Percentiles rank a stretch among this genome's conserved stretches.
Evolutionary conservation across 2,113 vertebrate species (phyloP).

Genomic region (Callipepla californica): DNA sequence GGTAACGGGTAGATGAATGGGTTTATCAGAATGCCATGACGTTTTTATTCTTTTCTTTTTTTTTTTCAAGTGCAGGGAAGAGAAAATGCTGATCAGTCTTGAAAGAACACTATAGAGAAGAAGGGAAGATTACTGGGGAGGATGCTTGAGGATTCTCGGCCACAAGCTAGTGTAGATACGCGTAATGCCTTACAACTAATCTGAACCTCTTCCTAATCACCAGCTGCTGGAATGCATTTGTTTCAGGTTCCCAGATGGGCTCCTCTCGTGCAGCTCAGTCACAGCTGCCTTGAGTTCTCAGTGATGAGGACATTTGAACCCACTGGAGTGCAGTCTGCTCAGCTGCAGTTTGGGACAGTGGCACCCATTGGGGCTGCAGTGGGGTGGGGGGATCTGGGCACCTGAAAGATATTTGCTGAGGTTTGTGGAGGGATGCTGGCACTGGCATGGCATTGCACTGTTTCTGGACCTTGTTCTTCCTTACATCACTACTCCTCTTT

Average conservation of each 20-base stretch:
- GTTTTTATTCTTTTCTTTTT: rapidly evolving
- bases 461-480: not conserved
- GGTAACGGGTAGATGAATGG: not conserved
- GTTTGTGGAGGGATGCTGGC: not conserved
- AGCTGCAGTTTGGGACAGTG: not conserved
- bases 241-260: not conserved
- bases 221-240: not conserved
- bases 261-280: not conserved
- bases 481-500: rapidly evolving
- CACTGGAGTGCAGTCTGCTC: not conserved
- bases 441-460: not conserved
- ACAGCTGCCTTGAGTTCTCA: not conserved
- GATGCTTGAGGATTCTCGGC: not conserved
- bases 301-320: not conserved
- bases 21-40: not conserved
- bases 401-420: not conserved
- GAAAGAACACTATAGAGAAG: not conserved
- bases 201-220: not conserved
- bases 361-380: not conserved
- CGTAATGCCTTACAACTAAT: not conserved
- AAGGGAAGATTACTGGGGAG: not conserved
- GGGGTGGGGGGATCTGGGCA: not conserved
- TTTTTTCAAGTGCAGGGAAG: not conserved
- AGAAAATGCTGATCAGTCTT: not conserved
- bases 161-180: rapidly evolving